Evolutionary conservation across 1,140 invertebrate genomes (phyloP).

Genomic region (Bombus turneri): DNA sequence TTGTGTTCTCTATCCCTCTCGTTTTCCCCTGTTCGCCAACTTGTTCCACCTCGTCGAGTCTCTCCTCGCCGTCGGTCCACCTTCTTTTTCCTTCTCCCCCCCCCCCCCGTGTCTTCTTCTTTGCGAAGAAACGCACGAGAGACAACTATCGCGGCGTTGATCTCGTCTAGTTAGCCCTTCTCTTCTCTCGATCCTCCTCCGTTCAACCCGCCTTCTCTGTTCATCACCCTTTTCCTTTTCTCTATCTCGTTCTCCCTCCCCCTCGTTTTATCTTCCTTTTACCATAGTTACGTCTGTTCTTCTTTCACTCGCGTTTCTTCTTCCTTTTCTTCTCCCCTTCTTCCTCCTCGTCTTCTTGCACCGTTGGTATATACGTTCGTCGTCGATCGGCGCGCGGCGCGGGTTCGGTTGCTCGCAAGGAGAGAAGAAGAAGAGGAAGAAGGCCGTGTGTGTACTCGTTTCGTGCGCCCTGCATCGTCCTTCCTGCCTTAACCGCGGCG

Average conservation of each 20-base stretch:
- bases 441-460: conserved; percentile 28
- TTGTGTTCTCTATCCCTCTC: conserved; percentile 37
- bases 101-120: conserved; percentile 37
- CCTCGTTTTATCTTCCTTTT: background rate
- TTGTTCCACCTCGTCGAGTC: background rate
- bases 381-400: conserved; percentile 15
- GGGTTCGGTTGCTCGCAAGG: background rate
- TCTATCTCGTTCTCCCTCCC: background rate
- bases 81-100: background rate
- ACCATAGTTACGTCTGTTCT: background rate
- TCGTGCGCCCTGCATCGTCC: conserved; percentile 43
- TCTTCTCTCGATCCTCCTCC: conserved; percentile 45
- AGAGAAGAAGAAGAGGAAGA: background rate
- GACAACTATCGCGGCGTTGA: conserved; percentile 75
- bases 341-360: background rate
- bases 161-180: conserved; percentile 79
- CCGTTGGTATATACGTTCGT: background rate
- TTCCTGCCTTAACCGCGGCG: conserved; percentile 54
- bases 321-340: background rate
- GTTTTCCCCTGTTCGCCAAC: conserved; percentile 6
- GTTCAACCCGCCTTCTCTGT: conserved; percentile 4
- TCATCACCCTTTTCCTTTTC: conserved; percentile 1
- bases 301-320: background rate
- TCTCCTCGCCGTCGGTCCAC: conserved; percentile 1
- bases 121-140: conserved; percentile 66